Percentiles rank a stretch among this genome's conserved stretches.
Conservation (phyloP, 2,888 invertebrate genomes). For the Synanthedon formicaeformis region DNA sequence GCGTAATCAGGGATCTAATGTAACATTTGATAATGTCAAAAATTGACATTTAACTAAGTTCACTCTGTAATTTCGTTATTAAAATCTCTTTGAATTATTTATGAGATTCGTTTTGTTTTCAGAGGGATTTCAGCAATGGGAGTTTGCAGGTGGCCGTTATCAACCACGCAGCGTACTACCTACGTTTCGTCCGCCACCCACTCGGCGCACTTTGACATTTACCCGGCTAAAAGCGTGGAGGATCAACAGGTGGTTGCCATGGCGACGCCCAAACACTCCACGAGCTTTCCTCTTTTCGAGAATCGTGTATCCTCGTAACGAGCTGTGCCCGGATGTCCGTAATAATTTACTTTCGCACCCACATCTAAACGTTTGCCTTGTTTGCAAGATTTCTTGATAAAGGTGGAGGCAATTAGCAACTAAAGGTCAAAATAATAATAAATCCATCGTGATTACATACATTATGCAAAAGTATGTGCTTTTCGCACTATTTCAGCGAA, state of each 20-base stretch:
- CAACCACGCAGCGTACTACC: neutral
- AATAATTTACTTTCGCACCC: neutral
- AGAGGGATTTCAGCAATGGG: neutral
- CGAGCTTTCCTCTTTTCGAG: conserved; percentile 15
- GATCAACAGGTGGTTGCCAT: conserved; percentile 51
- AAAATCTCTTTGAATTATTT: neutral
- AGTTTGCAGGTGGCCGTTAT: neutral
- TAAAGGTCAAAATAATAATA: neutral
- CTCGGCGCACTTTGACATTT: conserved; percentile 44
- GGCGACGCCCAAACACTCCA: conserved; percentile 28
- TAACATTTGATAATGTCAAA: neutral
- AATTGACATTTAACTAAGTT: neutral
- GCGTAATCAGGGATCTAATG: no score
- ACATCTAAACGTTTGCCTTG: neutral
- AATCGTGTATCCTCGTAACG: neutral
- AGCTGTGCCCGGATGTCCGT: neutral
- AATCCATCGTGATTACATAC: no score
- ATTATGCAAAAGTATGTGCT: neutral
- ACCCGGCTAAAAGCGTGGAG: conserved; percentile 4
- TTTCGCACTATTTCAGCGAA: neutral
- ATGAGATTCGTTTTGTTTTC: neutral
- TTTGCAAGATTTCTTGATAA: neutral
- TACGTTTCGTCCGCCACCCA: neutral
- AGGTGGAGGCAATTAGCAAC: neutral
- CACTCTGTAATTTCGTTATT: neutral